Percentiles rank a stretch among this genome's conserved stretches.
Conservation (phyloP, 92 coral and sea anemone species). For the Micromussa lordhowensis region DNA sequence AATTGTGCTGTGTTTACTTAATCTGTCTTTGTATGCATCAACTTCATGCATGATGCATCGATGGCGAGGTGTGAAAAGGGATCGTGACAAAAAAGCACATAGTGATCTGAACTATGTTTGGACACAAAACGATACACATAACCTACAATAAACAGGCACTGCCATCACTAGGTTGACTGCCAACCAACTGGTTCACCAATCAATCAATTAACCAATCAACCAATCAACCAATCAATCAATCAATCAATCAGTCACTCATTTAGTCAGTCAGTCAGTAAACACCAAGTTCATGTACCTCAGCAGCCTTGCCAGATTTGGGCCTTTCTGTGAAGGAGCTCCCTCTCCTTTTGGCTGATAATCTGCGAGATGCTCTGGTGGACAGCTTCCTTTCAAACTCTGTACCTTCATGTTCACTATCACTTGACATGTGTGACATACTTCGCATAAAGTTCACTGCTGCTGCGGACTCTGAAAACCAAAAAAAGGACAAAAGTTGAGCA, state of each 20-base stretch:
- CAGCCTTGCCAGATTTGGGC: slow-evolving; percentile 21
- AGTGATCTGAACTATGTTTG: no score
- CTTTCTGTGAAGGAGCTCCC: slow-evolving; percentile 70
- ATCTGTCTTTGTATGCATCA: no score
- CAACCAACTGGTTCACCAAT: no score
- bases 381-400: slow-evolving; percentile 74
- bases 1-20: no score
- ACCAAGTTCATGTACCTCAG: not conserved
- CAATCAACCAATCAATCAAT: no score
- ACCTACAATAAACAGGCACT: no score
- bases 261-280: not conserved
- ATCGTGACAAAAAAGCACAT: no score
- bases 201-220: no score
- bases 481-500: not conserved
- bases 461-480: slow-evolving; percentile 50
- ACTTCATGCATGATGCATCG: no score
- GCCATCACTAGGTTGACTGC: no score
- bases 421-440: slow-evolving; percentile 74
- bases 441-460: slow-evolving; percentile 82
- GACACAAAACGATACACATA: no score
- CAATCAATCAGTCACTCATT: not conserved
- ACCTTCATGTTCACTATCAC: slow-evolving; percentile 78
- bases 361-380: slow-evolving; percentile 72
- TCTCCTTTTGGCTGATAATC: slow-evolving; percentile 64
- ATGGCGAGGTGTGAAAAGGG: no score